Base-by-base conservation (phyloP, 2,113 vertebrate genomes). In the Xiphias gladius region DNA sequence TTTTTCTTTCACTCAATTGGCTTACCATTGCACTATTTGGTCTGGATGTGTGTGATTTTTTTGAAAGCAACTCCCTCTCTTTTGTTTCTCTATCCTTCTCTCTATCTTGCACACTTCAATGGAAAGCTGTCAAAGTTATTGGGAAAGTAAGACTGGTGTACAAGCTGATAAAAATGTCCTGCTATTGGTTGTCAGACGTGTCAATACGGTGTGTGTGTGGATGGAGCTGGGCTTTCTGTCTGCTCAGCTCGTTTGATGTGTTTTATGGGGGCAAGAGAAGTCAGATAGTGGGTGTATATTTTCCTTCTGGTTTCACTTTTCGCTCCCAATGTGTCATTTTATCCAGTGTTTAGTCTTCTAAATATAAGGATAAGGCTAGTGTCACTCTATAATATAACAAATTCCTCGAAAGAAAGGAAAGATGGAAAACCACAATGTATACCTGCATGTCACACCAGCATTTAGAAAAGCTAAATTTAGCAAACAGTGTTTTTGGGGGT, bases 1-100 rank as follows among this genome's bases (percentile, higher is more conserved):
- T 93, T 92, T 93, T 91, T 94, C 93, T 93, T 89, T 87, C 83
- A 86, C 82, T 90, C 88, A 90, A 91, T 93, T 93, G 90, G 90
- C 90, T 90, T 90, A 90, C 84, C 70, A 61, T 86, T 89, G 90
- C 91, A 91, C 89, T 88, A 92, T 93, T 90, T 16, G 64, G 37
- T 78, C 85, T 68, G 85, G 76, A 65, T 74, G 69, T 79, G 89
- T 79, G 84, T 76, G 30, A 4, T 43, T 66, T 32, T 84, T 77
- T 74, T 62, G 80, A 79, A 87, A 85, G 72, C 39, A 11, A 54
- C 81, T 64, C 76, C 43, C 57, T 35, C 70, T 67, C 76, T 88
- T 88, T 82, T 88, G 80, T 92, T 85, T 82, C 79, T 64, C 64
- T 78, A 77, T 78, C 76, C 43, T 65, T 86, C 86, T 70, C 75